These are phyloP conservation scores for Psettodes erumei DNA, from an alignment of 2,113 vertebrate genomes.

Conservation along the genomic window DNA sequence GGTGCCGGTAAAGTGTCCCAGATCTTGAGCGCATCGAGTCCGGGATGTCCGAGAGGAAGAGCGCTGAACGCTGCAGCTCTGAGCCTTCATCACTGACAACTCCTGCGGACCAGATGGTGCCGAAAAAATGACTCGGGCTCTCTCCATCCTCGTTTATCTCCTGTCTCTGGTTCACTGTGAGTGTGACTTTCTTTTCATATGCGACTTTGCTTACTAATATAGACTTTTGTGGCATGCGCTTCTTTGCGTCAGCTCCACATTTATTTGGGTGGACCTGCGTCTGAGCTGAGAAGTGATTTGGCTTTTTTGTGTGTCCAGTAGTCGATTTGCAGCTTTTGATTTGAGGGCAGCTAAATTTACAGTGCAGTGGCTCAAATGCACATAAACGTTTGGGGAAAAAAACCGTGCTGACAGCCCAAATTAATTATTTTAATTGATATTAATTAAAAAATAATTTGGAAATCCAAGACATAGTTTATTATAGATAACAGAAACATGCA, in stretches of 20 bases:
- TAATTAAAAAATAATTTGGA: no score
- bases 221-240: not conserved
- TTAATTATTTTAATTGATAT: no score
- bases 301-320: not conserved
- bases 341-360: not conserved
- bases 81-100: slow-evolving; percentile 27
- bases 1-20: slow-evolving; percentile 22
- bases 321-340: not conserved
- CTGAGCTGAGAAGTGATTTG: not conserved
- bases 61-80: slow-evolving; percentile 35
- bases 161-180: slow-evolving; percentile 76
- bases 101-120: slow-evolving; percentile 62
- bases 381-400: not conserved
- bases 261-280: not conserved
- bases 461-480: no score
- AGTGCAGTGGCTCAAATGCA: not conserved
- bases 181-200: slow-evolving; percentile 41
- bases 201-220: not conserved
- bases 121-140: slow-evolving; percentile 71
- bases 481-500: no score
- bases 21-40: slow-evolving; percentile 1
- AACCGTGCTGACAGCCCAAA: no score
- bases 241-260: not conserved
- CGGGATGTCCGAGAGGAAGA: slow-evolving; percentile 53
- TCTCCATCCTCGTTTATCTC: slow-evolving; percentile 70